A percentile compares a stretch with the other conserved stretches of the same genome.
Conservation (phyloP, 2,113 vertebrate species). For the Oryctolagus cuniculus region DNA sequence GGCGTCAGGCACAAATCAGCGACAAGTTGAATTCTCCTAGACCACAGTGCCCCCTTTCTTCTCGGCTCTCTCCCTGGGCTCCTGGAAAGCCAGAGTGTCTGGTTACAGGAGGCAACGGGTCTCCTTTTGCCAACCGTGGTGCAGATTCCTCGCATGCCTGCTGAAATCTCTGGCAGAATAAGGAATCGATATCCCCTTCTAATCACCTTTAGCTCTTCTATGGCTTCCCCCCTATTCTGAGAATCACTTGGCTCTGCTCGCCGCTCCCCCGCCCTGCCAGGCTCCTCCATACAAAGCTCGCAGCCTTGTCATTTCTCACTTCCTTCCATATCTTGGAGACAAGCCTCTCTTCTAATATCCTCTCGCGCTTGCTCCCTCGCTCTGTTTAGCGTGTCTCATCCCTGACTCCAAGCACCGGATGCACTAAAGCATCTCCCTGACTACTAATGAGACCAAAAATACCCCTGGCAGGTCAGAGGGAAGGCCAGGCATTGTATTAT, state of each 20-base stretch:
- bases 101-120: conserved; percentile 88
- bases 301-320: conserved; percentile 72
- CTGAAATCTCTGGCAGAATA: conserved; percentile 87
- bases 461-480: conserved; percentile 73
- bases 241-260: conserved; percentile 51
- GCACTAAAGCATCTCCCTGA: conserved; percentile 71
- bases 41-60: conserved; percentile 95
- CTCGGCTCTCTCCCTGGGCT: conserved; percentile 85
- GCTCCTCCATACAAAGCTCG: conserved; percentile 73
- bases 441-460: conserved; percentile 80
- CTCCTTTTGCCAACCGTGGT: conserved; percentile 89
- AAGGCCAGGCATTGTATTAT: conserved; percentile 69
- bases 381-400: conserved; percentile 47
- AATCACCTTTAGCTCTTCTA: conserved; percentile 80
- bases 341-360: conserved; percentile 70
- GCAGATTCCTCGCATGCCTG: conserved; percentile 88
- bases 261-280: conserved; percentile 51
- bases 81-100: conserved; percentile 89
- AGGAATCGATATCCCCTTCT: conserved; percentile 85
- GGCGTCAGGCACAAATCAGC: conserved; percentile 93
- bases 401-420: conserved; percentile 60
- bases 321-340: conserved; percentile 76
- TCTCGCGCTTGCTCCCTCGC: conserved; percentile 78
- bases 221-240: conserved; percentile 68
- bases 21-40: conserved; percentile 91